Evolutionary conservation across 2,888 invertebrate genomes (phyloP), one percentile per base, ranked within the genome.

Genomic region (Cordilura impudica): DNA sequence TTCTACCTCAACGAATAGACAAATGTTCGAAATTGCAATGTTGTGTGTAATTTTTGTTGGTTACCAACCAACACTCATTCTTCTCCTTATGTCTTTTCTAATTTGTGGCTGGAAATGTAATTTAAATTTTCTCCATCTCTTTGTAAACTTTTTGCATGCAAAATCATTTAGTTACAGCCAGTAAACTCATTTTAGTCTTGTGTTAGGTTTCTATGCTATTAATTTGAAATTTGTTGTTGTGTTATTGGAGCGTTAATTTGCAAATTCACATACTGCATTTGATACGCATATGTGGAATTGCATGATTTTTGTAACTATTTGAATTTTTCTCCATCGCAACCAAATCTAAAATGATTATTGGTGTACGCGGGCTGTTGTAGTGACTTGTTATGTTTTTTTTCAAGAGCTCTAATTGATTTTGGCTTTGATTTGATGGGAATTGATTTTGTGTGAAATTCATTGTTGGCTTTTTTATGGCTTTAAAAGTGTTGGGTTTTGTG

Each of bases 361-460:
- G 16, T 35, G 10, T 31, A 23, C 10, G n/a, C 0, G 10, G 31
- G 21, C 35, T 16, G 35, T 47, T 10, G 2, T 23, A n/a, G 10
- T 14, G 60, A 14, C 61, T 47, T 49, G 7, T 8, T 3, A 29
- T 23, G 10, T n/a, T 8, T 16, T 12, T 60, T 54, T 19, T 29
- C 8, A n/a, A 26, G 16, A 74, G 70, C 81, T 81, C 81, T 78
- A 82, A 83, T 83, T 83, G 81, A 81, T 81, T 83, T 75, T 73
- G 81, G 53, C 83, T 76, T 82, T 81, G 81, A 83, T 81, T 82
- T 83, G 81, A 82, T 82, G 78, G 79, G 81, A 81, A 82, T 81
- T n/a, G n/a, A n/a, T n/a, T n/a, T 83, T 81, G 78, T 81, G 82
- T 81, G 82, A 82, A 81, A 78, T 81, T 82, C 73, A 76, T 78